Conservation (phyloP, 2,797 vertebrate genomes). For the Coranthus polyacanthus region DNA sequence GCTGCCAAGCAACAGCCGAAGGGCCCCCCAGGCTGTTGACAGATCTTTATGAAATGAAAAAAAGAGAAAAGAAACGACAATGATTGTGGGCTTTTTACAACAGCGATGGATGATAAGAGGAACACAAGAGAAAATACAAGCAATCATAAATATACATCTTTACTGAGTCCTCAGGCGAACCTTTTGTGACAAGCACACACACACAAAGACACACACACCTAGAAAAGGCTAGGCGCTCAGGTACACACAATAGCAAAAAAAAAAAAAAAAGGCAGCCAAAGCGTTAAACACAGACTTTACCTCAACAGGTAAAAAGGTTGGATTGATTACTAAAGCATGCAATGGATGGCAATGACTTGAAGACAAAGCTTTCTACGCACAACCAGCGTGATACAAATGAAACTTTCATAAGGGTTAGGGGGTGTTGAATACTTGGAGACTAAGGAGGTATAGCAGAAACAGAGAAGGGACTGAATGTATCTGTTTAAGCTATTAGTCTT, state of each 20-base stretch:
- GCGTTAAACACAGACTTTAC: conserved; percentile 47
- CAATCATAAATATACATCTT: conserved; percentile 85
- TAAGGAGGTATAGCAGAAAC: conserved; percentile 62
- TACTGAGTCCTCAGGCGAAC: conserved; percentile 82
- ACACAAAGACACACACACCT: conserved; percentile 42
- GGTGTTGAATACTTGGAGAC: conserved; percentile 57
- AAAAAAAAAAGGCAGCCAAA: conserved; percentile 41
- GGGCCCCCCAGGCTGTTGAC: conserved; percentile 88
- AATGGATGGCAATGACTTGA: conserved; percentile 55
- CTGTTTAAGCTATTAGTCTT: conserved; percentile 74
- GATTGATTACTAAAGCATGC: conserved; percentile 48
- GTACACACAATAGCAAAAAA: conserved; percentile 49
- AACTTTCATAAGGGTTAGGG: conserved; percentile 72
- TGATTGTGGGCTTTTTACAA: conserved; percentile 87
- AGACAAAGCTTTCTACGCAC: conserved; percentile 46
- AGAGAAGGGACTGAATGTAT: conserved; percentile 68
- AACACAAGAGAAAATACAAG: conserved; percentile 82
- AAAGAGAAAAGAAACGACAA: conserved; percentile 85
- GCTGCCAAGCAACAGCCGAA: conserved; percentile 88
- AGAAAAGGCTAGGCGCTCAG: conserved; percentile 51
- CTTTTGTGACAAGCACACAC: conserved; percentile 77
- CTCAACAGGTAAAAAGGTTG: conserved; percentile 37
- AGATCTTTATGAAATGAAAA: conserved; percentile 89
- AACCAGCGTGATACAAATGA: conserved; percentile 49
- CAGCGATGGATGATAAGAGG: conserved; percentile 86